Percentiles rank a stretch among this genome's conserved stretches.
Evolutionary conservation across 2,113 vertebrate genomes (phyloP).

Genomic region (Parus major): DNA sequence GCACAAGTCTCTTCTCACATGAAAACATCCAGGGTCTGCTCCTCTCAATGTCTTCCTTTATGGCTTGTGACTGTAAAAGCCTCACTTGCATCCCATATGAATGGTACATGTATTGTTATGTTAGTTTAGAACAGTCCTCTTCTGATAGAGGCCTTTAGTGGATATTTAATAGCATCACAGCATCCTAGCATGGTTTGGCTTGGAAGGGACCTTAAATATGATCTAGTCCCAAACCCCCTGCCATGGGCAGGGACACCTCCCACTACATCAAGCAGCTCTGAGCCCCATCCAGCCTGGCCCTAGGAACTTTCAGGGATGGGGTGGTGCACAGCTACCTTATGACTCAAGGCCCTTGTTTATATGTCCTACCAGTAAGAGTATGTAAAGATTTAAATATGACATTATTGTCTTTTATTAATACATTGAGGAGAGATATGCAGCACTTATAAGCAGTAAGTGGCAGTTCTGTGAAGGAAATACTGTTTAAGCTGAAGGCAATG

Average conservation of each 20-base stretch:
- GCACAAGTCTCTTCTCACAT: background rate
- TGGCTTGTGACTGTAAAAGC: background rate
- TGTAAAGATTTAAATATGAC: background rate
- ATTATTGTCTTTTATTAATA: background rate
- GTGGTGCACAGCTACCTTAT: background rate
- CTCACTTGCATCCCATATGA: rapidly evolving
- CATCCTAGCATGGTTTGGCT: background rate
- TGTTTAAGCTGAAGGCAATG: background rate
- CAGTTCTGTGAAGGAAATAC: background rate
- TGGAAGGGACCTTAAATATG: background rate
- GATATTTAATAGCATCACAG: background rate
- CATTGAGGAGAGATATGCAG: background rate
- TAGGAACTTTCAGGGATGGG: background rate
- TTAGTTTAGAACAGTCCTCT: background rate
- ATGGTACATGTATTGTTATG: background rate
- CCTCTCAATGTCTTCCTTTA: background rate
- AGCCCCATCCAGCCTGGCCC: background rate
- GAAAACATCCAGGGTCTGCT: background rate
- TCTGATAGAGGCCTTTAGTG: background rate
- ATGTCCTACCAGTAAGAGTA: background rate
- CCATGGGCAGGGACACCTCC: background rate
- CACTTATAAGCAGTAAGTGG: background rate
- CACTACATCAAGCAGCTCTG: background rate
- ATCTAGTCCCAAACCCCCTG: background rate
- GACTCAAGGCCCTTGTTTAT: background rate